These are phyloP conservation scores for Eulithis testata DNA, from an alignment of 2,888 invertebrate species.

Conservation along the genomic window DNA sequence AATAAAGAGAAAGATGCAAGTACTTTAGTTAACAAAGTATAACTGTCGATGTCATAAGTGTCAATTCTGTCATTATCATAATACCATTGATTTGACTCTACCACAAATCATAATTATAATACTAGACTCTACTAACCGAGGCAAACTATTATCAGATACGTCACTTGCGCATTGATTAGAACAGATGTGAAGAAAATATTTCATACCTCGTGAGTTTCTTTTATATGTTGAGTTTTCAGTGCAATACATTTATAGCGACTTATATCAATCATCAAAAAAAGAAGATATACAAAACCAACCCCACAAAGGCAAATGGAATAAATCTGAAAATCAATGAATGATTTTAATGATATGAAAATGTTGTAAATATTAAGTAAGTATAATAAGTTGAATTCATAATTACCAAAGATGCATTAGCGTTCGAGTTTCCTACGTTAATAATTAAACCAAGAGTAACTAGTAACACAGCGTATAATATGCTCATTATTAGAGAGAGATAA, in stretches of 20 bases:
- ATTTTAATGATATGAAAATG: no score
- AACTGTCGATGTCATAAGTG: no score
- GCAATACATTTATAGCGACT: conserved; percentile 81
- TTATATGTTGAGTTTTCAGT: conserved; percentile 72
- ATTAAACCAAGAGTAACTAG: conserved; percentile 87
- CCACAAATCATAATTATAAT: no score
- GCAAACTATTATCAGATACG: no score
- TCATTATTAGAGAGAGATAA: conserved; percentile 85
- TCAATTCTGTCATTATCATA: no score
- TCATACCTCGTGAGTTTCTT: conserved; percentile 59
- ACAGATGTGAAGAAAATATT: no score
- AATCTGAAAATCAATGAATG: conserved; percentile 65
- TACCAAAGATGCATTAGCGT: conserved; percentile 83
- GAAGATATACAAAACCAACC: conserved; percentile 85
- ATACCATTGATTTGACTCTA: no score
- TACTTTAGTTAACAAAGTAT: no score
- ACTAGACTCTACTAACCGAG: no score
- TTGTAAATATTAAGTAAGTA: neutral
- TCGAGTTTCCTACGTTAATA: conserved; percentile 86
- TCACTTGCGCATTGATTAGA: no score
- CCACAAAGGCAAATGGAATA: conserved; percentile 85
- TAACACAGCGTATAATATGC: conserved; percentile 88
- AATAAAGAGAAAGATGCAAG: no score
- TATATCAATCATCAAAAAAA: conserved; percentile 86
- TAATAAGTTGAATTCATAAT: no score